Base-by-base conservation (phyloP, 2,888 invertebrate genomes). In the Synanthedon myopaeformis region DNA sequence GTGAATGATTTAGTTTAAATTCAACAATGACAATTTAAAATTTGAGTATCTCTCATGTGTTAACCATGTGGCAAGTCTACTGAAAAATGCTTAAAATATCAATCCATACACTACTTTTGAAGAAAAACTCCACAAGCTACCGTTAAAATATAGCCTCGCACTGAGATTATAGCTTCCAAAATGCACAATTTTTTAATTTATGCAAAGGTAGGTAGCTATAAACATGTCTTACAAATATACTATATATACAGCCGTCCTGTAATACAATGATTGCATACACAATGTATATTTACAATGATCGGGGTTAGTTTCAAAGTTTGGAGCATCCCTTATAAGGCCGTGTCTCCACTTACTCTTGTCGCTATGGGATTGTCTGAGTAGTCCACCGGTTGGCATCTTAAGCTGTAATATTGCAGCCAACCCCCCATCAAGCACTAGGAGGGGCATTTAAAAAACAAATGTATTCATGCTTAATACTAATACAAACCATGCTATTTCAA, bases 301-400 rank as follows among this genome's bases (percentile, higher is more conserved):
- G 62, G 60, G 65, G 82, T 85, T 84, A 83, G 84, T 84, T 42
- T 50, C 49, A 65, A 53, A 53, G 56, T 58, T 57, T 64, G 60
- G 57, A 63, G 51, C 17, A 11, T 42, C 13, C 23, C 23, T 51
- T n/a, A 12, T 35, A 35, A 49, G 56, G 52, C 59, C 62, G 64
- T 63, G 57, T 45, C 45, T 45, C 45, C 76, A 87, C 94, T 94
- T 93, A 96, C 96, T 92, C 95, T 92, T 76, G 91, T 89, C 62
- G 96, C 94, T 74, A 92, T 90, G 60, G 93, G 91, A 82, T 91
- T 92, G 83, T 92, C 90, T 67, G 93, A 90, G 89, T 95, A 93
- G 90, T 96, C 96, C 82, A 96, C 96, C 58, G 96, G 96, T 89
- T 96, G 95, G 89, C 96, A 96, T 76, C 91, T 91, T 77, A 93